Percentiles rank a stretch among this genome's conserved stretches.
These are phyloP conservation scores for Eidolon dupreanum DNA, from an alignment of 2,797 vertebrate genomes.

Conservation along the genomic window DNA sequence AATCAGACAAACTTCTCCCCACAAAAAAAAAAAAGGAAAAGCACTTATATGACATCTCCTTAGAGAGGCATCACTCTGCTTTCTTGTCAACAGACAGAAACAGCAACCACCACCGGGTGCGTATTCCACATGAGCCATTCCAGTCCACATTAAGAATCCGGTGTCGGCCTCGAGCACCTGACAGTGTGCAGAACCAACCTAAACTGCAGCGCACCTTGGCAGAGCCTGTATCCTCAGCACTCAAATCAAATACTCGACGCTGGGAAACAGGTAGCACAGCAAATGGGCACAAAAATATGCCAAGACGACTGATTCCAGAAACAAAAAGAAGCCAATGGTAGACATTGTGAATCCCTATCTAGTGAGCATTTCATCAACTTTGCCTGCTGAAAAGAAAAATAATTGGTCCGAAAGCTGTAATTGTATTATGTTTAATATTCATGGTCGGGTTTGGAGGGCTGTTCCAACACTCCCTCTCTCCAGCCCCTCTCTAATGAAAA, in stretches of 20 bases:
- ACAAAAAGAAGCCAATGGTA: slow-evolving; percentile 68
- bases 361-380: slow-evolving; percentile 65
- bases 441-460: slow-evolving; percentile 77
- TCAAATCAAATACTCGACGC: not conserved
- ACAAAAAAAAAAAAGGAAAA: not conserved
- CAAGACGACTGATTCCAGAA: slow-evolving; percentile 69
- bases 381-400: slow-evolving; percentile 79
- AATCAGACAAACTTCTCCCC: not conserved
- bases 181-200: not conserved
- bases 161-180: not conserved
- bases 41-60: not conserved
- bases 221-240: not conserved
- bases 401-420: slow-evolving; percentile 81
- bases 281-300: slow-evolving; percentile 62
- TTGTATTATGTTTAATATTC: slow-evolving; percentile 80
- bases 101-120: not conserved
- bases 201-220: not conserved
- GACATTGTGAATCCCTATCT: slow-evolving; percentile 61
- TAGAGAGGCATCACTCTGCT: not conserved
- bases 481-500: slow-evolving; percentile 79
- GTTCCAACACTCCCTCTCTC: slow-evolving; percentile 76
- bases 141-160: not conserved
- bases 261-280: slow-evolving; percentile 51
- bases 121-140: not conserved
- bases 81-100: not conserved